These are phyloP conservation scores for Engystomops pustulosus DNA, from an alignment of 2,113 vertebrate genomes.

Conservation along the genomic window DNA sequence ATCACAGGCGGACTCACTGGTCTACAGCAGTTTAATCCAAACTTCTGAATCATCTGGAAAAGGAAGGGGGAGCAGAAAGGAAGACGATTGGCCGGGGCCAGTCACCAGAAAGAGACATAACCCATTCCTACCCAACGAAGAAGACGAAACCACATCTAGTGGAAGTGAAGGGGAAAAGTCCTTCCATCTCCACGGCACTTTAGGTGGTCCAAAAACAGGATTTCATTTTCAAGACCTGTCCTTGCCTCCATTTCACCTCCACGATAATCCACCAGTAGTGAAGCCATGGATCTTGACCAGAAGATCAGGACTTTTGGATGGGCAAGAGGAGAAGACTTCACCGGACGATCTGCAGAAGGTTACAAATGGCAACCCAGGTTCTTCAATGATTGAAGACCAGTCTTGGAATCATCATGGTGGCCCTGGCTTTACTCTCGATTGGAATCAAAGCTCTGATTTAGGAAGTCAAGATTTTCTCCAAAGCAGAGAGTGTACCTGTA, in stretches of 20 bases:
- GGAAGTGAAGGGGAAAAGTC: conserved; percentile 74
- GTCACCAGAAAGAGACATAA: conserved; percentile 77
- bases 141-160: conserved; percentile 72
- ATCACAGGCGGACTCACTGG: conserved; percentile 85
- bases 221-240: conserved; percentile 82
- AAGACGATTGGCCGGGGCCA: conserved; percentile 68
- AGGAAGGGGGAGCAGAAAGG: conserved; percentile 65
- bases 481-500: conserved; percentile 75
- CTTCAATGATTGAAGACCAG: conserved; percentile 74
- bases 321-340: conserved; percentile 74
- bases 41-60: conserved; percentile 63
- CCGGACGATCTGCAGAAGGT: conserved; percentile 62
- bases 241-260: conserved; percentile 79
- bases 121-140: conserved; percentile 85
- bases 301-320: conserved; percentile 71
- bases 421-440: conserved; percentile 87
- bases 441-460: conserved; percentile 81
- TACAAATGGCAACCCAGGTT: conserved; percentile 61
- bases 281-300: conserved; percentile 72
- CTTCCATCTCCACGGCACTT: conserved; percentile 85
- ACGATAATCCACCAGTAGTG: conserved; percentile 69
- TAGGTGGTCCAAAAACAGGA: conserved; percentile 67
- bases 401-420: conserved; percentile 77
- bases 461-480: conserved; percentile 71
- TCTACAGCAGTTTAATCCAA: conserved; percentile 88